Evolutionary conservation across 1,140 invertebrate species (phyloP).

Genomic region (Spodoptera litura): DNA sequence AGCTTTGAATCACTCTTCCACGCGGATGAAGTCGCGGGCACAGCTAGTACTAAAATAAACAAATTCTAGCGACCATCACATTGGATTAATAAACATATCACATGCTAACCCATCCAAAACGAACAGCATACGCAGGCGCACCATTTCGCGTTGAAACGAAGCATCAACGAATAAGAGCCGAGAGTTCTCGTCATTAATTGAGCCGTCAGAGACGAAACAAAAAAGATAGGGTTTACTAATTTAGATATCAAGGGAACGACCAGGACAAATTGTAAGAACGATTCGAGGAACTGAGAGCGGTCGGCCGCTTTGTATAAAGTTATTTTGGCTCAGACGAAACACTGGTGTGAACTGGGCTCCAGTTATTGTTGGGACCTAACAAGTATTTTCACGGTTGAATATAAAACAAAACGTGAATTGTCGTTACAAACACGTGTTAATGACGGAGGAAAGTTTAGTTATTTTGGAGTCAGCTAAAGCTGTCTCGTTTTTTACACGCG

Average conservation of each 20-base stretch:
- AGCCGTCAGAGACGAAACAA: constrained; percentile 39
- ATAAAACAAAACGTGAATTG: constrained; percentile 7
- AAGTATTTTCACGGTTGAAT: constrained; percentile 26
- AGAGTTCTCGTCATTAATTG: constrained; percentile 46
- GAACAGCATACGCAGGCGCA: not conserved
- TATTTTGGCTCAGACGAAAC: constrained; percentile 43
- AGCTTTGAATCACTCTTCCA: no score
- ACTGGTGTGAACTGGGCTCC: constrained; percentile 29
- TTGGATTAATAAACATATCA: constrained; percentile 43
- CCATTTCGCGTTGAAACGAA: constrained; percentile 34
- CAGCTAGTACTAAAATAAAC: not conserved
- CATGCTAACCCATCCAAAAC: constrained; percentile 22
- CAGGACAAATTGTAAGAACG: constrained; percentile 39
- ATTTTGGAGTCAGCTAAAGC: no score
- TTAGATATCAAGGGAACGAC: constrained; percentile 42
- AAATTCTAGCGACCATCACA: constrained; percentile 25
- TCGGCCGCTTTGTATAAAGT: constrained; percentile 42
- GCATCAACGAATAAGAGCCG: constrained; percentile 38
- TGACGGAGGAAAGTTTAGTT: no score
- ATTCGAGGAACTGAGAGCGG: constrained; percentile 24
- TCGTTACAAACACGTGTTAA: not conserved
- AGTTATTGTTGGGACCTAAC: constrained; percentile 19
- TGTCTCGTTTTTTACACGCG: no score
- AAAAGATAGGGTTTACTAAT: constrained; percentile 44
- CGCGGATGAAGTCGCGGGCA: no score